Conservation (phyloP, 2,888 invertebrate genomes). For the Galeruca laticollis region DNA sequence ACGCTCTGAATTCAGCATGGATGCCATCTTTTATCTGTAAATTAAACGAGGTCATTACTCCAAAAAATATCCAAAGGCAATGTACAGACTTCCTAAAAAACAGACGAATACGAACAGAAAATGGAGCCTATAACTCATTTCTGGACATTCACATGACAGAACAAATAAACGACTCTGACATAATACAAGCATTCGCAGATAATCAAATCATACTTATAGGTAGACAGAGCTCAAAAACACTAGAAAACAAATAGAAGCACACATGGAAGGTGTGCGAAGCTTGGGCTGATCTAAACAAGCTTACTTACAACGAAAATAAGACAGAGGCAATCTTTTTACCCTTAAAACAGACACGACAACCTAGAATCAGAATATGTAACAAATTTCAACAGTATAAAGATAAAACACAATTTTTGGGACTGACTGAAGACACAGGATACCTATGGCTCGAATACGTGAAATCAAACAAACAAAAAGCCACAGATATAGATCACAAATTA, state of each 20-base stretch:
- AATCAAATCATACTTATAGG: too few species aligned
- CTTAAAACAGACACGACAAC: too few species aligned
- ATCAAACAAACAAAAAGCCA: too few species aligned
- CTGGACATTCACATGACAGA: neutral
- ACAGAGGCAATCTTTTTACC: neutral
- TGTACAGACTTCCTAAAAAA: neutral
- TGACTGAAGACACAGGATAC: too few species aligned
- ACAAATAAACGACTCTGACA: neutral
- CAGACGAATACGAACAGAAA: neutral
- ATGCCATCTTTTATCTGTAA: too few species aligned
- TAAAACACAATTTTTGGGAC: too few species aligned
- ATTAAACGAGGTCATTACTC: neutral
- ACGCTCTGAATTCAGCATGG: too few species aligned
- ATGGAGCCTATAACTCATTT: too few species aligned
- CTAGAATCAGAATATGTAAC: too few species aligned
- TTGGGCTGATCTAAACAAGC: neutral
- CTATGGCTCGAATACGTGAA: too few species aligned
- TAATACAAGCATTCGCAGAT: neutral
- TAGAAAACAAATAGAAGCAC: neutral
- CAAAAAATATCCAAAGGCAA: neutral
- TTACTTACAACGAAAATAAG: neutral
- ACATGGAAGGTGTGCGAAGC: neutral
- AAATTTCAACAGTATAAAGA: too few species aligned
- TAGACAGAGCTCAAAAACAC: neutral
- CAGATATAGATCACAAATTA: too few species aligned